A percentile compares a stretch with the other conserved stretches of the same genome.
phyloP scores from a whole-genome alignment of 2,888 invertebrate species.

The Sesamia inferens region DNA sequence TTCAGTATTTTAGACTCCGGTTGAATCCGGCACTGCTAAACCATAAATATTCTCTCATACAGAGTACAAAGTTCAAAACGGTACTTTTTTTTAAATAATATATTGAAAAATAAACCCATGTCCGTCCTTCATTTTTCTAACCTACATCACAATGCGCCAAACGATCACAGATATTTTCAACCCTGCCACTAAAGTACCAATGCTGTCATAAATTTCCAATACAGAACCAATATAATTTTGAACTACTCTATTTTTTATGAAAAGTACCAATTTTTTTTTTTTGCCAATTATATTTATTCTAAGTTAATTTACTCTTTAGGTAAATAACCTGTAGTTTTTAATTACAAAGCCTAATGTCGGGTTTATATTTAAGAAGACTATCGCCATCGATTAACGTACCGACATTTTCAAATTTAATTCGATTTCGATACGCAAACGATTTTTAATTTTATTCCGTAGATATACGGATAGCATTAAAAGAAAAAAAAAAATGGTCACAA shows the following conservation, averaged over 20 bases:
- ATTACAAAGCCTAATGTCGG: not conserved
- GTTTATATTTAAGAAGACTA: not conserved
- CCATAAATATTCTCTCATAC: not conserved
- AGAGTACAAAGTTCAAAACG: not conserved
- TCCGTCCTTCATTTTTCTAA: slow-evolving; percentile 62
- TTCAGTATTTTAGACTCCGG: not conserved
- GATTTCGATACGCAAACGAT: too few relatives aligned
- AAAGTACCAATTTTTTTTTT: not conserved
- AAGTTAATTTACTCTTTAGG: not conserved
- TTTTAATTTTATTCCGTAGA: too few relatives aligned
- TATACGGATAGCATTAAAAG: too few relatives aligned
- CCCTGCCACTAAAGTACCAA: slow-evolving; percentile 75
- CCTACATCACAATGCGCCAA: slow-evolving; percentile 84
- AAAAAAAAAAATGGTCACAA: too few relatives aligned
- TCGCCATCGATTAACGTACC: not conserved
- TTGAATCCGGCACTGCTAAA: too few relatives aligned
- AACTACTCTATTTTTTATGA: not conserved
- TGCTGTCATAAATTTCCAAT: slow-evolving; percentile 62
- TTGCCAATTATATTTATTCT: too few relatives aligned
- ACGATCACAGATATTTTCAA: slow-evolving; percentile 85
- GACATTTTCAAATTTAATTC: not conserved
- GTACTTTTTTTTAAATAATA: not conserved
- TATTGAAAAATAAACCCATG: slow-evolving; percentile 52
- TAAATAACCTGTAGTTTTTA: not conserved
- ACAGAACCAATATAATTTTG: not conserved